Percentiles rank a stretch among this genome's conserved stretches.
Evolutionary conservation across 1,140 invertebrate species (phyloP).

Genomic region (Magallana gigas): DNA sequence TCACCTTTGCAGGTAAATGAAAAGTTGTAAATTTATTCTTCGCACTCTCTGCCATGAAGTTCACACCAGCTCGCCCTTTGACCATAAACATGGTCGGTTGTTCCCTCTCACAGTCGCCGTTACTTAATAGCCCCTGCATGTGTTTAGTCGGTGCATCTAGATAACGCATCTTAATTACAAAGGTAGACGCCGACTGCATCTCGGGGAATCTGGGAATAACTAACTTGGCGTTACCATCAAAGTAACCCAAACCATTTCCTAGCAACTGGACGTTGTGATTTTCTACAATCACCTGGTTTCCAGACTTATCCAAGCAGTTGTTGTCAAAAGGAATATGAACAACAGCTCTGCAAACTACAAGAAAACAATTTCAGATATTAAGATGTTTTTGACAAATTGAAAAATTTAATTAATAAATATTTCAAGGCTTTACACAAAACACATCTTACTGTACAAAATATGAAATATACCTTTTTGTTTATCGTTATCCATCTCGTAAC

Average conservation of each 20-base stretch:
- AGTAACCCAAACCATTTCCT: slow-evolving; percentile 38
- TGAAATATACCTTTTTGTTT: not conserved
- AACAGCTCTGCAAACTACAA: slow-evolving; percentile 42
- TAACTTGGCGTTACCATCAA: slow-evolving; percentile 46
- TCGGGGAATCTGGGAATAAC: slow-evolving; percentile 48
- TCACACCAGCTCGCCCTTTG: slow-evolving; percentile 37
- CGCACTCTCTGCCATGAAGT: slow-evolving; percentile 51
- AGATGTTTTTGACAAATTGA: too few species aligned
- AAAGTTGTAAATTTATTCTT: slow-evolving; percentile 41
- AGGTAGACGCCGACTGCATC: slow-evolving; percentile 17
- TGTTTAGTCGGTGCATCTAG: slow-evolving; percentile 10
- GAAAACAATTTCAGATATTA: not conserved
- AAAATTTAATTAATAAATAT: too few species aligned
- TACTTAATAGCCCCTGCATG: slow-evolving; percentile 26
- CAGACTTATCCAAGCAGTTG: slow-evolving; percentile 23
- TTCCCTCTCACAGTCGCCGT: slow-evolving; percentile 43
- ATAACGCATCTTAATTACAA: slow-evolving; percentile 42
- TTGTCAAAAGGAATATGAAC: slow-evolving; percentile 47
- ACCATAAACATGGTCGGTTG: slow-evolving; percentile 43
- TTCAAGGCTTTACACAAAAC: too few species aligned
- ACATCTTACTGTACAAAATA: too few species aligned
- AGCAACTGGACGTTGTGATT: slow-evolving; percentile 34
- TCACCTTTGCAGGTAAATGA: slow-evolving; percentile 46
- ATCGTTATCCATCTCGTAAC: not conserved
- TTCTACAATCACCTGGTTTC: slow-evolving; percentile 20